Base-by-base conservation (phyloP, 2,797 vertebrate species). In the Alcedo atthis region DNA sequence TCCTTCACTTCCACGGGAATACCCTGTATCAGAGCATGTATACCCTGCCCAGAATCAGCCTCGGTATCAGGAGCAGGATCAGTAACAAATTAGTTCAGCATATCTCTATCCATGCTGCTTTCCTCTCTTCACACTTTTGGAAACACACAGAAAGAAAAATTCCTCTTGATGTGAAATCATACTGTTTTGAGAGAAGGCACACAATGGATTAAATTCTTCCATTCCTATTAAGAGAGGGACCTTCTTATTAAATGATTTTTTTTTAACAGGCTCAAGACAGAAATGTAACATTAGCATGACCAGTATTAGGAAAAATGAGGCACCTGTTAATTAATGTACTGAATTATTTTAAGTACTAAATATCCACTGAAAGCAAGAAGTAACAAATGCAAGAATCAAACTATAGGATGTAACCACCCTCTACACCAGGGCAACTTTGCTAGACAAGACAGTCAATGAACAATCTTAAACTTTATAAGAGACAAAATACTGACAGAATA, bases 1-100 rank as follows among this genome's bases (percentile, higher is more conserved):
- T n/a, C 28, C 54, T 35, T 33, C 1, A 2, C 45, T 32, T 32
- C 35, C 81, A 6, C 4, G 4, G 57, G 66, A 75, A 54, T 1
- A 5, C 5, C 1, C 28, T 10, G 8, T 4, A 2, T 5, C 42
- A 2, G 10, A 43, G 37, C 1, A 8, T 3, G 12, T 5, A 49
- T 8, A 49, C 25, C 16, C 68, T 4, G 6, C 3, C 24, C 55
- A n/a, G 28, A 73, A 70, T 46, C 8, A 25, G 66, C 45, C 19
- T 15, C 81, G 0, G 10, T 8, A 14, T 20, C 58, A 2, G 51
- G 17, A 25, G 7, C 43, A 6, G 4, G 1, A 32, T 4, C 80
- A 4, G 25, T 3, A 77, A 49, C 30, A 2, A 1, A 43, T 24
- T 10, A 55, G 42, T 28, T 66, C 58, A 19, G 15, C 6, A 2